These are phyloP conservation scores for Chaenogobius annularis DNA, from an alignment of 2,113 vertebrate species.

Conservation along the genomic window DNA sequence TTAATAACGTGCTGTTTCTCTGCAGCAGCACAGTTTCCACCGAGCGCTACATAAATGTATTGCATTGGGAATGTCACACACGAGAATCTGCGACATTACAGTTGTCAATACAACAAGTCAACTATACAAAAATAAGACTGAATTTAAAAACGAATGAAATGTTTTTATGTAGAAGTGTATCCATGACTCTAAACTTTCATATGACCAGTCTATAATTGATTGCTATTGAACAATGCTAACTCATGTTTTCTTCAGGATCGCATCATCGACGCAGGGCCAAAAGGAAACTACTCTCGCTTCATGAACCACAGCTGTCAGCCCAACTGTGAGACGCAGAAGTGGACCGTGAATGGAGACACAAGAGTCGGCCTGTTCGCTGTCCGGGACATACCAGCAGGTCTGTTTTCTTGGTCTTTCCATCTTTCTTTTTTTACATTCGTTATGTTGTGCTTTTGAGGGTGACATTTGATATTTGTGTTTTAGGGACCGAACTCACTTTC, in stretches of 20 bases:
- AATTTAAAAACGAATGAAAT: not conserved
- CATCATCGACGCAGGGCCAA: slow-evolving; percentile 96
- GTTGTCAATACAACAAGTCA: slow-evolving; percentile 63
- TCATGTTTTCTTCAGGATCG: slow-evolving; percentile 80
- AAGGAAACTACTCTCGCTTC: slow-evolving; percentile 97
- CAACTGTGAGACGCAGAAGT: slow-evolving; percentile 98
- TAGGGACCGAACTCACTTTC: slow-evolving; percentile 95
- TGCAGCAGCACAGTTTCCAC: slow-evolving; percentile 19
- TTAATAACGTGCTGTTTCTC: not conserved
- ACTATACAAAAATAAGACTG: not conserved
- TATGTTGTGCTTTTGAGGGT: not conserved
- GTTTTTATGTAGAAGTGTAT: not conserved
- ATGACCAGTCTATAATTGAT: not conserved
- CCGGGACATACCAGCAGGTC: slow-evolving; percentile 92
- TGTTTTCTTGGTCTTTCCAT: not conserved
- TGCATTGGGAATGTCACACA: slow-evolving; percentile 80
- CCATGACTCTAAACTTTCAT: not conserved
- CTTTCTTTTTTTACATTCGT: not conserved
- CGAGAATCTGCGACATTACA: slow-evolving; percentile 64
- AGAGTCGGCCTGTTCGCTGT: slow-evolving; percentile 94
- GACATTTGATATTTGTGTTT: not conserved
- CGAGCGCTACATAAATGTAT: slow-evolving; percentile 79
- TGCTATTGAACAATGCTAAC: not conserved
- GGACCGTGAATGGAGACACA: slow-evolving; percentile 97
- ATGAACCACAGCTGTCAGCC: slow-evolving; percentile 99